Evolutionary conservation across 2,888 invertebrate genomes (phyloP), one percentile per base, ranked within the genome.

Genomic region (Pollenia labialis): DNA sequence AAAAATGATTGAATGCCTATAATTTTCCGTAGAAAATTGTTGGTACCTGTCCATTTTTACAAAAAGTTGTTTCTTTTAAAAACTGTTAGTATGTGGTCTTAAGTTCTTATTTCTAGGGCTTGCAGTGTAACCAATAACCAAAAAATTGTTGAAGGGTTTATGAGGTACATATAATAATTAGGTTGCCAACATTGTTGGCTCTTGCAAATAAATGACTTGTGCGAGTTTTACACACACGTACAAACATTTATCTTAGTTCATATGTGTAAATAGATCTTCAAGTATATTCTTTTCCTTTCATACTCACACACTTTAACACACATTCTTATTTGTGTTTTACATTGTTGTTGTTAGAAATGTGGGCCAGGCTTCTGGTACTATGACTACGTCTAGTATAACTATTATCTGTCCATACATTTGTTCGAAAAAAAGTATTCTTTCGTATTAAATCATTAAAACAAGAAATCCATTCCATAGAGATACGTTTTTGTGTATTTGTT

Each of bases 341-440:
- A 56, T 74, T 69, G 77, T 72, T 76, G 72, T 64, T 66, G n/a
- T 32, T 32, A 18, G 50, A 76, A 84, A 87, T 84, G 77, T 87
- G 84, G 87, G 84, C 81, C 87, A 87, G 81, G 32, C 75, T 74
- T 62, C 23, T 16, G 18, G 14, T 52, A 7, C 16, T 12, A 42
- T 68, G 54, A 18, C 56, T 12, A 54, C 16, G 12, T n/a, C 66
- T 58, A 52, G 32, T 40, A 7, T 40, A 16, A 48, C 4, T 69
- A 71, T 71, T 54, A 58, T 82, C 60, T 76, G 54, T 62, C 52
- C 62, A 54, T n/a, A 75, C 50, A 58, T 4, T 16, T 14, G 48
- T n/a, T 6, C n/a, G n/a, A 9, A 42, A 40, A 42, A 69, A 44
- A 58, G 7, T 52, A 68, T 54, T 52, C 10, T 66, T 76, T 69